Evolutionary conservation across 2,113 vertebrate genomes (phyloP), one percentile per base, ranked within the genome.

Genomic region (Oenanthe melanoleuca): DNA sequence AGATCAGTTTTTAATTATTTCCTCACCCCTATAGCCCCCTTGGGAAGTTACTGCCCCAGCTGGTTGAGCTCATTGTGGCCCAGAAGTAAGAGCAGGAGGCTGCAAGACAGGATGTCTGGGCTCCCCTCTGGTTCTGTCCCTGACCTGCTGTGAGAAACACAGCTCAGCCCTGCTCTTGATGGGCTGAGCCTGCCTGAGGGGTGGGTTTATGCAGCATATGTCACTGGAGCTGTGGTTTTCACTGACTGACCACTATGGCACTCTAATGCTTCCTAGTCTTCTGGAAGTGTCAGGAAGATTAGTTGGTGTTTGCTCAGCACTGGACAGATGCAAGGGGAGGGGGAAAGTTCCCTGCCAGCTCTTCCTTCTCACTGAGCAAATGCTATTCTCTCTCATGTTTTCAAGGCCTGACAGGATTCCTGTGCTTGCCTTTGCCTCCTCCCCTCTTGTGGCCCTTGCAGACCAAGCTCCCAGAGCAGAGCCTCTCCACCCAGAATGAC

Each of bases 71-170:
- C 23, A 1, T 38, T 26, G 13, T 70, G 69, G 81, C 66, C 33
- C 28, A 89, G 70, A 66, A 86, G 81, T 1, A 0, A 94, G 79
- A 92, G 50, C 12, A 71, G 53, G n/a, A 93, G 77, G 34, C 38
- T 95, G 78, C 59, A 95, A 91, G 94, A 85, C 92, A 86, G 63
- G 84, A 89, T 89, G 92, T 69, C 92, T 93, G 93, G 80, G 59
- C 38, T 94, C 70, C 74, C 38, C 89, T 65, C 74, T 77, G 79
- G 88, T 80, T 44, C 85, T 86, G 74, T 49, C 78, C 80, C 74
- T 69, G 80, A 61, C 73, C 78, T 81, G 61, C 84, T 82, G 80
- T 53, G 84, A 84, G 66, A 92, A 92, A 38, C 40, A 33, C 28
- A 28, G 40, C 57, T 78, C n/a, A 4, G 83, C 73, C 57, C 45